Conservation (phyloP, 2,797 vertebrate genomes). For the Anabacerthia variegaticeps region DNA sequence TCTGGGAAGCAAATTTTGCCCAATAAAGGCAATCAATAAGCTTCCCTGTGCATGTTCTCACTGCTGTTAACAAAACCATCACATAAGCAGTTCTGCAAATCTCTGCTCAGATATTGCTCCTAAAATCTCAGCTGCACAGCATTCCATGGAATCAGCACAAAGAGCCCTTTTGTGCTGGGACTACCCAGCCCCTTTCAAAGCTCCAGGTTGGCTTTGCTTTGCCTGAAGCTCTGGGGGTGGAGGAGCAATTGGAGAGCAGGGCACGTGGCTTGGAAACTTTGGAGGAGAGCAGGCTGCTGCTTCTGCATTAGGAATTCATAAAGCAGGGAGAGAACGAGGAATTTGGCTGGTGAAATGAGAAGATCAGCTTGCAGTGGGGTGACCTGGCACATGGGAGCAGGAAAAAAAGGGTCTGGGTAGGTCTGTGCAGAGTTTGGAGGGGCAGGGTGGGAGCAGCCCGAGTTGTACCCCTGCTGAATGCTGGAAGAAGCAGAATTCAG, state of each 20-base stretch:
- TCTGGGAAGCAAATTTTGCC: constrained; percentile 24
- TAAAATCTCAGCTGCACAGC: background rate
- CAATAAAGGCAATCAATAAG: constrained; percentile 47
- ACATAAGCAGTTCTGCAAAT: constrained; percentile 37
- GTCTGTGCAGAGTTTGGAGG: background rate
- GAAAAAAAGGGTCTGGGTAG: background rate
- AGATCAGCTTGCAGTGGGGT: background rate
- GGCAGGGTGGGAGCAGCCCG: background rate
- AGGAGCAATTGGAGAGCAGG: background rate
- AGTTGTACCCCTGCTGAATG: background rate
- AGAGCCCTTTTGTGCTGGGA: background rate
- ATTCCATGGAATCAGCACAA: background rate
- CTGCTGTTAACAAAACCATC: constrained; percentile 51
- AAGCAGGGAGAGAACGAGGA: background rate
- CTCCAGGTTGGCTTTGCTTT: background rate
- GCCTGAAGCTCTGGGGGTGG: background rate
- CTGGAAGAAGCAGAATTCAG: background rate
- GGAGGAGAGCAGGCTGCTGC: background rate
- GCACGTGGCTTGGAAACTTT: background rate
- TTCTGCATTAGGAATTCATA: background rate
- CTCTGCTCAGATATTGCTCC: background rate
- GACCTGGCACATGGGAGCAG: background rate
- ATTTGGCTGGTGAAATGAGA: background rate
- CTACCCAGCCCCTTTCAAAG: background rate
- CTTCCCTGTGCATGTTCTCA: constrained; percentile 16